Evolutionary conservation across 2,113 vertebrate genomes (phyloP).

Genomic region (Daubentonia madagascariensis): DNA sequence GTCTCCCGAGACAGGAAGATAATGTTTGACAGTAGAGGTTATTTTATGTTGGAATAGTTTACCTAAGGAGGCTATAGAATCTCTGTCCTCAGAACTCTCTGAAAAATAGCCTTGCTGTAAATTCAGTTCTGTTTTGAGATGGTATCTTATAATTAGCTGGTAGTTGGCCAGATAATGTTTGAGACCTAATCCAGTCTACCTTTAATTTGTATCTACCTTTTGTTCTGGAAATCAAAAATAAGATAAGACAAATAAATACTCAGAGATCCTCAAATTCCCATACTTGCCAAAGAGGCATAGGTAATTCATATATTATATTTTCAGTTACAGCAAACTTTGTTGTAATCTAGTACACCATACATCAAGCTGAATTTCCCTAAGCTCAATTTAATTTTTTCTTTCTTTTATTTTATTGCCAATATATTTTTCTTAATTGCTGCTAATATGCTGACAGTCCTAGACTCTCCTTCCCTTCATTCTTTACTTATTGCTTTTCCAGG

Average conservation of each 20-base stretch:
- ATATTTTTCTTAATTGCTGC: not conserved
- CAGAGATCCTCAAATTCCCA: not conserved
- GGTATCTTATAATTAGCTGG: not conserved
- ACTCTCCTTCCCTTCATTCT: not conserved
- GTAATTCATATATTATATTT: not conserved
- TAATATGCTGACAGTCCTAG: not conserved
- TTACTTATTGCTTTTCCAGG: not conserved
- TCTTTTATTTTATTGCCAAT: not conserved
- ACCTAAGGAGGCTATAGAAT: not conserved
- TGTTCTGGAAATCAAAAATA: not conserved
- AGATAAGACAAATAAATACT: not conserved
- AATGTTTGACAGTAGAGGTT: not conserved
- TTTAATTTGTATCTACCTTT: constrained; percentile 7
- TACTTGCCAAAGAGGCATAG: not conserved
- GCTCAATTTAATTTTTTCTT: not conserved
- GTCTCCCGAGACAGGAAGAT: not conserved
- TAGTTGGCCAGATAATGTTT: not conserved
- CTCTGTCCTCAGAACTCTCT: not conserved
- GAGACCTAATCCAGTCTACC: not conserved
- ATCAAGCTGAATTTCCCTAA: not conserved
- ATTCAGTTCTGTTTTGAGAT: not conserved
- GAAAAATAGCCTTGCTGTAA: not conserved
- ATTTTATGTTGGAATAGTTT: not conserved
- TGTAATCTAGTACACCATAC: not conserved
- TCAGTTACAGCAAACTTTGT: not conserved